Conservation (phyloP, 2,113 vertebrate genomes). For the Rhinogobius similis region DNA sequence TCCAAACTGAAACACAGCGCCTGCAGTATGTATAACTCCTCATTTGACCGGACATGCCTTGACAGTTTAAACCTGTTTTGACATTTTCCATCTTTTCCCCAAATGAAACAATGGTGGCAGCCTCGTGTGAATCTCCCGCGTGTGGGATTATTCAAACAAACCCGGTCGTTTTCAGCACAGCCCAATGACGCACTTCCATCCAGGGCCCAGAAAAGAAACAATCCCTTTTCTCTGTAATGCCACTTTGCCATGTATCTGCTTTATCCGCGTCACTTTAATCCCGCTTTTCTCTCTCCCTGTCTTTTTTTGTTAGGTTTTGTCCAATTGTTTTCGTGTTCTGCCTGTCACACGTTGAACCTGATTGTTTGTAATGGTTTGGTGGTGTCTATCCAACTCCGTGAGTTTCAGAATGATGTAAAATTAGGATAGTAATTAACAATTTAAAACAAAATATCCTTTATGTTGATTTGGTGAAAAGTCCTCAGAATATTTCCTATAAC, state of each 20-base stretch:
- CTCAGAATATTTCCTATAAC: too few species aligned
- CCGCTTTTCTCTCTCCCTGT: not conserved
- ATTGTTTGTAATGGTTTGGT: not conserved
- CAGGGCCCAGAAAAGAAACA: conserved; percentile 21
- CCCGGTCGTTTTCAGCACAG: not conserved
- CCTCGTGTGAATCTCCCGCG: not conserved
- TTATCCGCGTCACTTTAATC: conserved; percentile 8
- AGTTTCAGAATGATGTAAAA: too few species aligned
- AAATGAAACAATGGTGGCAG: not conserved
- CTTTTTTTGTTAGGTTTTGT: not conserved
- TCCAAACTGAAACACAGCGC: too few species aligned
- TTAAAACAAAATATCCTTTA: too few species aligned
- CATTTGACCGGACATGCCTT: not conserved
- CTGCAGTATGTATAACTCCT: too few species aligned
- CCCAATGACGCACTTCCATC: conserved; percentile 18
- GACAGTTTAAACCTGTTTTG: not conserved
- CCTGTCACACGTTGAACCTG: not conserved
- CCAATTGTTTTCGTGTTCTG: conserved; percentile 12
- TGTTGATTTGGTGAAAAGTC: too few species aligned
- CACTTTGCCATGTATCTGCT: conserved; percentile 17
- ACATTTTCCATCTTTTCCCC: not conserved
- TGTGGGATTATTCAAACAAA: not conserved
- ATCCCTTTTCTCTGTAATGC: not conserved
- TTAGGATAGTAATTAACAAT: too few species aligned
- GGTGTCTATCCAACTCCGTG: too few species aligned